These are phyloP conservation scores for Peromyscus leucopus DNA, from an alignment of 2,113 vertebrate species.

Conservation along the genomic window DNA sequence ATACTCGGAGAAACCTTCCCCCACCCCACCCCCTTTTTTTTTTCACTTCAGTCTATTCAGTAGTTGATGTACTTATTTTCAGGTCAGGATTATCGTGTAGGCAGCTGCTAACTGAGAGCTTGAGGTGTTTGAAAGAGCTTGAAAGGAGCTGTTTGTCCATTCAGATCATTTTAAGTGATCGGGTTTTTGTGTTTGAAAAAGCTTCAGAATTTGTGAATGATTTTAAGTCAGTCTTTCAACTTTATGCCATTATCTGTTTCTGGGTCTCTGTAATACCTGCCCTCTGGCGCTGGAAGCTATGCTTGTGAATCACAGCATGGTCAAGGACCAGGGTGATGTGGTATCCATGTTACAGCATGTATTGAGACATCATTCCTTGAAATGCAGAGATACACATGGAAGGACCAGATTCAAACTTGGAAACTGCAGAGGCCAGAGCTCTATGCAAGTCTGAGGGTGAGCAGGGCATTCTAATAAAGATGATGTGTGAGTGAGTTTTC, in stretches of 20 bases:
- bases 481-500: conserved; percentile 74
- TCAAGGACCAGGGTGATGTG: conserved; percentile 81
- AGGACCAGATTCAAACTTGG: conserved; percentile 90
- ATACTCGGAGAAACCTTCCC: conserved; percentile 71
- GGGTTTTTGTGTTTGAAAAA: conserved; percentile 80
- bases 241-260: conserved; percentile 87
- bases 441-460: conserved; percentile 68
- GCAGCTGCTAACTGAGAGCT: conserved; percentile 77
- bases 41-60: conserved; percentile 69
- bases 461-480: conserved; percentile 65
- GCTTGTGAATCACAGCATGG: conserved; percentile 75
- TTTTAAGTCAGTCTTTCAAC: conserved; percentile 77
- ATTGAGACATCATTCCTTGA: conserved; percentile 70
- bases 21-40: conserved; percentile 14
- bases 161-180: conserved; percentile 81
- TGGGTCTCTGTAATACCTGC: conserved; percentile 84
- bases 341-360: background rate
- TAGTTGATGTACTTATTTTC: conserved; percentile 78
- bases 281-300: conserved; percentile 52
- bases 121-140: conserved; percentile 70
- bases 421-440: conserved; percentile 90
- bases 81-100: conserved; percentile 79
- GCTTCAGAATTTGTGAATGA: conserved; percentile 79
- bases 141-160: conserved; percentile 40
- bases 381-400: conserved; percentile 89